Evolutionary conservation across 2,113 vertebrate species (phyloP), one percentile per base, ranked within the genome.

Genomic region (Sinosuthora webbiana): DNA sequence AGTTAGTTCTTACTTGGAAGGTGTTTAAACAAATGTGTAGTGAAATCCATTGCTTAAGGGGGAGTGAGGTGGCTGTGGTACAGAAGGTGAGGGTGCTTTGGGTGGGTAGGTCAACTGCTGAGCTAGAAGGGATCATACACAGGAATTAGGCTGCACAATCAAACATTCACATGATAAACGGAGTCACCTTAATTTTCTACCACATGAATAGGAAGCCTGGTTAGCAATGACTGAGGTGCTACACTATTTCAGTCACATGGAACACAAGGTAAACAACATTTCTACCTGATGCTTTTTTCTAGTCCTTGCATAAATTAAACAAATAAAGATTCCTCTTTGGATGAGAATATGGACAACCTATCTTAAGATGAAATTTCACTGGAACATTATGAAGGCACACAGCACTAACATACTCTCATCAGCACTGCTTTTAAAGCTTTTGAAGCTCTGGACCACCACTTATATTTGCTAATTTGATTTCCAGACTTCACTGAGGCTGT

Each of bases 1-100:
- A 96, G 92, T 98, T 97, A 98, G 98, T 98, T 98, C 99, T 99
- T 99, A 99, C 99, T 99, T 99, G 97, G 97, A 97, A 96, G 97
- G 94, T 95, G 98, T 93, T 98, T 99, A 99, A 98, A 99, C 99
- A 99, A 99, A 99, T 96, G 99, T 99, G 99, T 99, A 99, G 99
- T 99, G 99, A 98, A 99, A 98, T 98, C 99, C 99, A 98, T 99
- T 99, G 99, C 98, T 99, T 98, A 99, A 92, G 75, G 98, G 98
- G 97, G 98, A 98, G 84, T 98, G 98, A 97, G 98, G 98, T 92
- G 99, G 97, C 96, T 97, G 97, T 95, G 96, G 96, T 96, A 97
- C 98, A 97, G 98, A 98, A 98, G 98, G 98, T 98, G 98, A 98
- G 96, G 97, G 98, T 92, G 97, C 97, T 95, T 98, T 98, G 96